Evolutionary conservation across 2,797 vertebrate genomes (phyloP).

Genomic region (Selene dorsalis): DNA sequence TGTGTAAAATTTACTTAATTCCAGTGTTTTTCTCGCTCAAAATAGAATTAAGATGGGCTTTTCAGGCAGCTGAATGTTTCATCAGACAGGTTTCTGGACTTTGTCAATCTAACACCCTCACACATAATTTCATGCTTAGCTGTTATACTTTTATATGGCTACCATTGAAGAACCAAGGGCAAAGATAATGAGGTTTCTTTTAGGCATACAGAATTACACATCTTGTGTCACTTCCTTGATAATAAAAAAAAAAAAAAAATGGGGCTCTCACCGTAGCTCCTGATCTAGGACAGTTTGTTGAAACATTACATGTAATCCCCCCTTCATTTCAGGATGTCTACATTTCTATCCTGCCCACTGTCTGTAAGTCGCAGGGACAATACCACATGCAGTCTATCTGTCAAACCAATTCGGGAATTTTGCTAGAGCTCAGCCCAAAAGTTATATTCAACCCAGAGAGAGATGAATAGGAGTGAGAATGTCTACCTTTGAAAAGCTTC

Average conservation of each 20-base stretch:
- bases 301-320: slow-evolving; percentile 66
- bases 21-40: slow-evolving; percentile 2
- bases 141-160: slow-evolving; percentile 13
- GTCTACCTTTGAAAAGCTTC: slow-evolving; percentile 84
- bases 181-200: slow-evolving; percentile 48
- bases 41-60: background rate
- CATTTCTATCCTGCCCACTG: slow-evolving; percentile 62
- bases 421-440: slow-evolving; percentile 77
- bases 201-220: slow-evolving; percentile 16
- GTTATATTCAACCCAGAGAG: slow-evolving; percentile 73
- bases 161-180: slow-evolving; percentile 20
- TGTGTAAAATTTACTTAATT: slow-evolving; percentile 9
- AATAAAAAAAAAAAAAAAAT: slow-evolving; percentile 12
- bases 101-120: background rate
- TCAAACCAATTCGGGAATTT: slow-evolving; percentile 77
- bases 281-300: slow-evolving; percentile 54
- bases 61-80: slow-evolving; percentile 12
- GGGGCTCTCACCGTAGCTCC: slow-evolving; percentile 29
- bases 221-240: slow-evolving; percentile 50
- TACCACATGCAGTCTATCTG: slow-evolving; percentile 76
- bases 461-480: slow-evolving; percentile 79
- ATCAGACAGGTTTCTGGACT: slow-evolving; percentile 11
- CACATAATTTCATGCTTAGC: slow-evolving; percentile 1
- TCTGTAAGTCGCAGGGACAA: slow-evolving; percentile 75
- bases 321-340: slow-evolving; percentile 71